These are phyloP conservation scores for Stegodyphus dumicola DNA, from an alignment of 1,140 invertebrate species.

Conservation along the genomic window DNA sequence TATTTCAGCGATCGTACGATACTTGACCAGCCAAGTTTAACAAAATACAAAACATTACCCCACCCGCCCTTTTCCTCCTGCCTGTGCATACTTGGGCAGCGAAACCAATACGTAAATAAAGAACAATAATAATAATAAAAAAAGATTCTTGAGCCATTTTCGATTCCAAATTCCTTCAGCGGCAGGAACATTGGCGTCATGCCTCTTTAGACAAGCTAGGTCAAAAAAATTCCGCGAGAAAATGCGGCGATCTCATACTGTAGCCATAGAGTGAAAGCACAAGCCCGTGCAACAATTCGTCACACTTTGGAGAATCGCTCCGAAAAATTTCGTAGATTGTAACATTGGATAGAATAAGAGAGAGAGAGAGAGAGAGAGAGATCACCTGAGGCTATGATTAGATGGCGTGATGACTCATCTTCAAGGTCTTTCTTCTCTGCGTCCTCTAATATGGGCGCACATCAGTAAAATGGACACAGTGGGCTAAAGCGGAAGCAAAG, in stretches of 20 bases:
- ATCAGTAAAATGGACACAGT: constrained; percentile 36
- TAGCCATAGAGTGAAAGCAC: neutral
- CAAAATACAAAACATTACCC: constrained; percentile 1
- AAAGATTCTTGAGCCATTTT: neutral
- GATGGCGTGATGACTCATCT: constrained; percentile 22
- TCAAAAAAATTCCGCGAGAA: neutral
- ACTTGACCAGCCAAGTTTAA: constrained; percentile 13
- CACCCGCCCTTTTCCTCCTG: neutral
- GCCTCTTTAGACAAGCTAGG: constrained; percentile 54
- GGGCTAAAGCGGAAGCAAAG: constrained; percentile 27
- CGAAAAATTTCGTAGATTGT: constrained; percentile 49
- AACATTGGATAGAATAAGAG: constrained; percentile 12
- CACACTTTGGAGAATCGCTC: constrained; percentile 29
- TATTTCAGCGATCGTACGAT: neutral
- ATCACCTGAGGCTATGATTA: constrained; percentile 37
- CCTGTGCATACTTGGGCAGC: no score
- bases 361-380: neutral
- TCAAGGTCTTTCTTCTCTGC: constrained; percentile 6
- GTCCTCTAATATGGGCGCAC: constrained; percentile 29
- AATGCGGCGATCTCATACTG: neutral
- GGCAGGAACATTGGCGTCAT: constrained; percentile 9
- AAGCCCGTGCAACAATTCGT: constrained; percentile 43
- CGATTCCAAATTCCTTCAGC: neutral
- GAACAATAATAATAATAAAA: no score
- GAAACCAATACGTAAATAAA: no score